Evolutionary conservation across 2,888 invertebrate genomes (phyloP), one percentile per base, ranked within the genome.

Genomic region (Cataglyphis rosenhaueri): DNA sequence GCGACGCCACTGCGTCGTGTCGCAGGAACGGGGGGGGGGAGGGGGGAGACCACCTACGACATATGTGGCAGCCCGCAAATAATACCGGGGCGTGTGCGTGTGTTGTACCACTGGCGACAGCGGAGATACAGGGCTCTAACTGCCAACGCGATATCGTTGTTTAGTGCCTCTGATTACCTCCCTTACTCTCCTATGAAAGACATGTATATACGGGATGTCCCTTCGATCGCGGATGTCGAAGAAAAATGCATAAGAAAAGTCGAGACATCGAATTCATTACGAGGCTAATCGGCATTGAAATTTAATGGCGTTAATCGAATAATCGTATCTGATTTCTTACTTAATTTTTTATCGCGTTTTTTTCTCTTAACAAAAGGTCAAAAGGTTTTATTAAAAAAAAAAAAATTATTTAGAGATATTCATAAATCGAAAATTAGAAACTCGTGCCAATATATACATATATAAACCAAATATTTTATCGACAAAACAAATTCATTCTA

Each of bases 151-250:
- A 92, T 94, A 94, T 94, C 94, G 91, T 94, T 90, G 91, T 94
- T 94, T 94, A 94, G 93, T 94, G 90, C 91, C 92, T 89, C 93
- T 93, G 94, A 94, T 94, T 94, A 93, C 88, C 87, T 87, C 81
- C 82, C 85, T 83, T 76, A 66, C 79, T 32, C 32, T 38, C 32
- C 55, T 21, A 41, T 21, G 32, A 8, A 35, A 32, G 18, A 32
- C 32, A n/a, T 15, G 29, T n/a, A n/a, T 76, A 35, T 38, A 48
- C 41, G 44, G 73, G 57, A 79, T 79, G 78, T 71, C 25, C 21
- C 29, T 41, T 29, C 29, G 38, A 32, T 41, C 57, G 29, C 10
- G 48, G 41, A 57, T n/a, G 38, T 3, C 70, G 35, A 21, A 29
- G 12, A 57, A 68, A 57, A 70, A 57, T 21, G 41, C 25, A 18